These are phyloP conservation scores for Drosophila borborema DNA, from an alignment of 2,888 invertebrate genomes.

Conservation along the genomic window DNA sequence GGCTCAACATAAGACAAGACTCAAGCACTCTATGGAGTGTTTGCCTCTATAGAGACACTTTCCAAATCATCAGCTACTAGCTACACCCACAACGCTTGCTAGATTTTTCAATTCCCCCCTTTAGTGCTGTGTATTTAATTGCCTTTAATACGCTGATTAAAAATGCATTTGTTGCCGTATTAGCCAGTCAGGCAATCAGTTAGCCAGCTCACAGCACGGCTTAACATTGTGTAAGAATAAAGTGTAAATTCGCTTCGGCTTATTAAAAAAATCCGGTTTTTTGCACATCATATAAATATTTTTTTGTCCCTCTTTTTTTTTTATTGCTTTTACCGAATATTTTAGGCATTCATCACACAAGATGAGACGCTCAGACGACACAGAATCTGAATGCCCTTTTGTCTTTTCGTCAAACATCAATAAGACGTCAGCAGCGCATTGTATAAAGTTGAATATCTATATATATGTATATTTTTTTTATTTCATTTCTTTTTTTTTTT, in stretches of 20 bases:
- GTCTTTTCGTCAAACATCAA: conserved; percentile 72
- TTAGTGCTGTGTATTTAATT: conserved; percentile 7
- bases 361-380: conserved; percentile 19
- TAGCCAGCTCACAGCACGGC: not conserved
- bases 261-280: conserved; percentile 24
- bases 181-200: not conserved
- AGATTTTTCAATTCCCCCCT: not conserved
- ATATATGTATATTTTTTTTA: not conserved
- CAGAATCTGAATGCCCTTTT: conserved; percentile 55
- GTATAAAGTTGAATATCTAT: conserved; percentile 53
- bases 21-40: not conserved
- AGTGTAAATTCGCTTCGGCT: conserved; percentile 35
- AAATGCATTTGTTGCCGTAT: conserved; percentile 1
- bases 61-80: not conserved
- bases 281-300: conserved; percentile 28
- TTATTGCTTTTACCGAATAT: conserved; percentile 49
- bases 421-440: conserved; percentile 55
- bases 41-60: not conserved
- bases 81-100: not conserved
- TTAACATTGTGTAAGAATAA: conserved; percentile 1
- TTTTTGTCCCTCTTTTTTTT: conserved; percentile 18
- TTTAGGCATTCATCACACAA: conserved; percentile 68
- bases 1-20: not conserved
- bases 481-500: not conserved
- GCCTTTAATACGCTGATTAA: conserved; percentile 10